Evolutionary conservation across 2,113 vertebrate species (phyloP).

Genomic region (Brachyhypopomus occidentalis): DNA sequence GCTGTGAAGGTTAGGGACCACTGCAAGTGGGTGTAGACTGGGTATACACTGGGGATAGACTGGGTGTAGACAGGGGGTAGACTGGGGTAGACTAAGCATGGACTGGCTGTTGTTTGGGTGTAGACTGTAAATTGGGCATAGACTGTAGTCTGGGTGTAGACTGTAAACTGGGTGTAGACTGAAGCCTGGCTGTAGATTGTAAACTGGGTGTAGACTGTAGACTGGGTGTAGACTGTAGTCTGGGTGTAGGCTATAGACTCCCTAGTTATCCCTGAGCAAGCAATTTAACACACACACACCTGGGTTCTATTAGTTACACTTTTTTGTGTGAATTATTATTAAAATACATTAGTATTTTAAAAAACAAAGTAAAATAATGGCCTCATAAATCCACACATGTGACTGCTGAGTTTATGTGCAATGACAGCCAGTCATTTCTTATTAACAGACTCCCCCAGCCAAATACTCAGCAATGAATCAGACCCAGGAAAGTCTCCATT

Average conservation of each 20-base stretch:
- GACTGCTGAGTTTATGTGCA: slow-evolving; percentile 27
- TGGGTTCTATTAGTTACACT: slow-evolving; percentile 17
- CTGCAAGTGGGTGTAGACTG: too few relatives aligned
- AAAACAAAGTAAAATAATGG: slow-evolving; percentile 30
- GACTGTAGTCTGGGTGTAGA: too few relatives aligned
- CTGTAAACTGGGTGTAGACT: too few relatives aligned
- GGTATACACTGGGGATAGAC: too few relatives aligned
- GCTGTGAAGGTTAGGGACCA: too few relatives aligned
- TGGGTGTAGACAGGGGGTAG: too few relatives aligned
- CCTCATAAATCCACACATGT: slow-evolving; percentile 29
- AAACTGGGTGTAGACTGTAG: too few relatives aligned
- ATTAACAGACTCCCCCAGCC: slow-evolving; percentile 22
- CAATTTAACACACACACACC: neutral
- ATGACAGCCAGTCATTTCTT: slow-evolving; percentile 36
- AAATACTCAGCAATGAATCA: slow-evolving; percentile 29
- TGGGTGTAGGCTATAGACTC: neutral
- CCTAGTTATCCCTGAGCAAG: slow-evolving; percentile 23
- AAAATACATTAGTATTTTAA: slow-evolving; percentile 10
- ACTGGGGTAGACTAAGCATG: too few relatives aligned
- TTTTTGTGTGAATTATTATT: slow-evolving; percentile 1
- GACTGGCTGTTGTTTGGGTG: neutral
- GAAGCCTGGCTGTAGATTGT: too few relatives aligned
- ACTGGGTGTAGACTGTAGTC: too few relatives aligned
- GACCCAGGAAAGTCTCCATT: slow-evolving; percentile 18
- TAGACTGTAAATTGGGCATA: too few relatives aligned